Conservation (phyloP, 2,113 vertebrate species). For the Eolophus roseicapilla region DNA sequence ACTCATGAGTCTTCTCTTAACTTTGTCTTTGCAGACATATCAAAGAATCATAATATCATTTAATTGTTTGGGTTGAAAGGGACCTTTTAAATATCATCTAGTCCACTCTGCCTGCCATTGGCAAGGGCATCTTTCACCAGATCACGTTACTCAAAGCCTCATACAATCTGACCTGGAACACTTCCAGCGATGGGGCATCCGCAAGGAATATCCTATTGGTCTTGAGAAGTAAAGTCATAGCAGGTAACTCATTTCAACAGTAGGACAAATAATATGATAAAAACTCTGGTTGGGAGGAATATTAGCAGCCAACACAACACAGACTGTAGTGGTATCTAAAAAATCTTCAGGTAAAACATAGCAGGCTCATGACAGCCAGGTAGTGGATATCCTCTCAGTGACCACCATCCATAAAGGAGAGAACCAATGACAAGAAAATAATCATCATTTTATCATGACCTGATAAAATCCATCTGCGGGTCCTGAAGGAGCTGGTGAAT, state of each 20-base stretch:
- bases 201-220: neutral
- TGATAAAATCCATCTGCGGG: too few relatives aligned
- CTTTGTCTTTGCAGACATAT: neutral
- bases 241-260: neutral
- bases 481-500: too few relatives aligned
- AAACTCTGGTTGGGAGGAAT: neutral
- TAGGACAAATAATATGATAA: neutral
- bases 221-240: neutral
- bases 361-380: neutral
- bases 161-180: neutral
- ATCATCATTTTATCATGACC: neutral
- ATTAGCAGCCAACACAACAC: neutral
- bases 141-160: neutral
- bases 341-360: neutral
- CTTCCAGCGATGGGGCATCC: neutral
- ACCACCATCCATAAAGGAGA: neutral
- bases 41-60: neutral
- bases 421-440: neutral
- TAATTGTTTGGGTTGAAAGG: neutral
- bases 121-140: neutral
- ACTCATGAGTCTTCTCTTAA: neutral
- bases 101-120: fast-evolving
- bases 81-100: neutral
- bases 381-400: neutral
- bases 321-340: neutral